Percentiles rank a stretch among this genome's conserved stretches.
These are phyloP conservation scores for Dromas ardeola DNA, from an alignment of 2,113 vertebrate species.

Conservation along the genomic window DNA sequence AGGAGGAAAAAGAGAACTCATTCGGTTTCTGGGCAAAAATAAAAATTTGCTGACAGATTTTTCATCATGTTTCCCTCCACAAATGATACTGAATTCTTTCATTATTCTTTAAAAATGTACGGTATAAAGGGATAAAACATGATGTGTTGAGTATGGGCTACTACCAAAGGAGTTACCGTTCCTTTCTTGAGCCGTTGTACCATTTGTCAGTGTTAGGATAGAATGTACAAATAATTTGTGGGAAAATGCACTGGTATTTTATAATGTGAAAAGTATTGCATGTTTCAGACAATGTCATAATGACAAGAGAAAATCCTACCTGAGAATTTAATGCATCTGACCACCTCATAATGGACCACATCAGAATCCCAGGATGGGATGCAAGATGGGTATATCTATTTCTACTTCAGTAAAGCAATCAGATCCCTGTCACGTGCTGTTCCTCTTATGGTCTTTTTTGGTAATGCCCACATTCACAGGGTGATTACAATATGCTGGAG, in stretches of 20 bases:
- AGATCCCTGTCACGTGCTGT: neutral
- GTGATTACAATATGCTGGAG: neutral
- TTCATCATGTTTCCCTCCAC: neutral
- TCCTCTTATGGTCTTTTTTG: neutral
- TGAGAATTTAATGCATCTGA: neutral
- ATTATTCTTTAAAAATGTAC: neutral
- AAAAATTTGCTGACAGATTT: neutral
- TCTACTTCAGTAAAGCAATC: neutral
- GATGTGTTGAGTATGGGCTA: neutral
- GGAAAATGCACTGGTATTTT: neutral
- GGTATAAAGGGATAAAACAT: neutral
- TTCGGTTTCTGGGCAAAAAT: neutral
- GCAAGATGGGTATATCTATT: neutral
- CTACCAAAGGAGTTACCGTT: neutral
- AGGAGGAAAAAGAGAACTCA: neutral
- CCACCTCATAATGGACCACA: fast-evolving
- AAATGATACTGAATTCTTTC: neutral
- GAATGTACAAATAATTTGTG: neutral
- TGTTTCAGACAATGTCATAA: neutral
- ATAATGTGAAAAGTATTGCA: neutral
- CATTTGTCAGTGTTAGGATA: neutral
- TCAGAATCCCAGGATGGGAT: neutral
- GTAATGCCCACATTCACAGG: neutral
- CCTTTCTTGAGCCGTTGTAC: neutral
- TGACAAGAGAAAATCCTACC: neutral